Evolutionary conservation across 2,113 vertebrate species (phyloP), one percentile per base, ranked within the genome.

Genomic region (Brevimyrus niger): DNA sequence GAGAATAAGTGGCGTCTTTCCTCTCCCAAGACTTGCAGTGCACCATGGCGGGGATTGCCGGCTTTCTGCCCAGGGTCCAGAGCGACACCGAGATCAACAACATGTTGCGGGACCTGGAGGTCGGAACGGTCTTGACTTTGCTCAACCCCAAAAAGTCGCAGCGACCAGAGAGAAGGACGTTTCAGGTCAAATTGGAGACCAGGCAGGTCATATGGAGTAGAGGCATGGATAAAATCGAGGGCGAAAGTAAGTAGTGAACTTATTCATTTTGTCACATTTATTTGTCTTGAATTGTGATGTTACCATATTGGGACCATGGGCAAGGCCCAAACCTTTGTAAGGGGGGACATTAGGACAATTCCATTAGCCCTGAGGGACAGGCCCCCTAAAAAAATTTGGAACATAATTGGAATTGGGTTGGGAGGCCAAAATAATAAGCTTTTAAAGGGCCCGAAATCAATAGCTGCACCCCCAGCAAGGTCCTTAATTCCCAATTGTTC

Each of bases 141-240:
- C 98, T 96, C 92, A 98, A 98, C 94, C 97, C 98, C n/a, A 99
- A 98, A 92, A 99, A 99, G 95, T 99, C 98, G 55, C 98, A 98
- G 94, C 95, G 98, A 91, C 98, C 98, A 0, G 98, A 99, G 93
- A 94, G 98, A 92, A 97, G 97, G 94, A 99, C 98, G 88, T 99
- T 99, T 94, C 97, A 98, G 94, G 97, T 99, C 92, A 99, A 99
- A 93, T 94, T 99, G 92, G 98, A 99, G 94, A 99, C 98, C 84
- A 95, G 98, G 92, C 98, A 99, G 95, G 95, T 99, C 92, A 96
- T 97, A 89, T 99, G 98, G 98, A 98, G 97, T 91, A 95, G 98
- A 48, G 97, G 97, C 90, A 97, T 97, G 1, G 98, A 99, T 88
- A 99, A 99, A 94, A 96, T 97, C 82, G 98, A 99, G 90, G 98